Percentiles rank a stretch among this genome's conserved stretches.
phyloP scores from a whole-genome alignment of 2,797 vertebrate species.

The Cynodonichthys magdalenae region DNA sequence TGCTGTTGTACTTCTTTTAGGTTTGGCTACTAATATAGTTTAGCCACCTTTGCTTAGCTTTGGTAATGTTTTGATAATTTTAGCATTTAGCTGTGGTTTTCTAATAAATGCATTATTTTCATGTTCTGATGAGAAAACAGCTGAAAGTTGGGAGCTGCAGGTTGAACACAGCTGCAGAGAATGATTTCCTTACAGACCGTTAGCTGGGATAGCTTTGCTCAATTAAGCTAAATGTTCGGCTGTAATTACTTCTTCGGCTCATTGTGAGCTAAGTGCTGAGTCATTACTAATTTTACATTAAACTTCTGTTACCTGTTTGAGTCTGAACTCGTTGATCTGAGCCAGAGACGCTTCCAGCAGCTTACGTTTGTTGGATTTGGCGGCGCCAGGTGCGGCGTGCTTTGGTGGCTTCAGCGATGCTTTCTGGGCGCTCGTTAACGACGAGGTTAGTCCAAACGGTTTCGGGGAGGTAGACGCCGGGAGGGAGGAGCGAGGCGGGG shows the following conservation, averaged over 20 bases:
- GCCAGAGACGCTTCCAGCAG: slow-evolving; percentile 90
- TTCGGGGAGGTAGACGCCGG: slow-evolving; percentile 90
- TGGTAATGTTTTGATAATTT: no score
- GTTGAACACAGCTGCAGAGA: slow-evolving; percentile 27
- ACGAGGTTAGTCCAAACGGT: slow-evolving; percentile 74
- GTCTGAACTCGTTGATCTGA: slow-evolving; percentile 90
- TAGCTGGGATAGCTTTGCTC: slow-evolving; percentile 31
- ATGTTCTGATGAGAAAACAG: no score
- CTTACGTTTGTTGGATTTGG: slow-evolving; percentile 91
- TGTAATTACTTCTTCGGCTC: slow-evolving; percentile 5
- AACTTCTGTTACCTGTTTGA: slow-evolving; percentile 87
- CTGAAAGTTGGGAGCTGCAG: background rate
- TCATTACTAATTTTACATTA: slow-evolving; percentile 11
- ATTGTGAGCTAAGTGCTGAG: slow-evolving; percentile 5
- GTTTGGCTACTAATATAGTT: no score
- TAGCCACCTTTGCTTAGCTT: no score
- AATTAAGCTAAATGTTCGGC: slow-evolving; percentile 19
- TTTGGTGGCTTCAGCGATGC: slow-evolving; percentile 61
- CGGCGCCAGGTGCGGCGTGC: slow-evolving; percentile 53
- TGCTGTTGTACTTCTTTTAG: no score
- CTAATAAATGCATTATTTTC: no score
- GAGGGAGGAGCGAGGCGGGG: slow-evolving; percentile 87
- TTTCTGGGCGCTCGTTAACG: slow-evolving; percentile 72
- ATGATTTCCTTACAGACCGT: slow-evolving; percentile 36
- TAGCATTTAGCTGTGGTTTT: no score